Base-by-base conservation (phyloP, 2,797 vertebrate genomes). In the Pipistrellus pipistrellus region DNA sequence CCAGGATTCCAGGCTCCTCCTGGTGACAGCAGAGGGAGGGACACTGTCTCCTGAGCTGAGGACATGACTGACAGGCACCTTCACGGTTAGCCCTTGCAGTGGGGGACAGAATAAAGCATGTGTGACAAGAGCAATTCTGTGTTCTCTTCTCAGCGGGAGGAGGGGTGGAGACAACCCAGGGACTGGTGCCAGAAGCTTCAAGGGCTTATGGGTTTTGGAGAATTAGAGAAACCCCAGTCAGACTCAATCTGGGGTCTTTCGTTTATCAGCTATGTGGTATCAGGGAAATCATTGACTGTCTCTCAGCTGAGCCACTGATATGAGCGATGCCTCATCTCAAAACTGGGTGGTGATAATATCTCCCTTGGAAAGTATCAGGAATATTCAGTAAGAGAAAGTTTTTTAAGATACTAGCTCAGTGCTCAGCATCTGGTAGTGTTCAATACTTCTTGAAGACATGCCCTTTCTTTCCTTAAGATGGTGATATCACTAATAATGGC, bases 381-480 rank as follows among this genome's bases (percentile, higher is more conserved):
- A 41, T 23, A 78, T 72, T 53, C 51, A 82, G 75, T 64, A 64
- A 51, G 30, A 77, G 85, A 32, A 76, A 73, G 14, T 76, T 82
- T 84, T 55, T 76, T 35, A 66, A 87, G 87, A 84, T 46, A 38
- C n/a, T 27, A 64, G 62, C 18, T 53, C 18, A 0, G 11, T 48
- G 38, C 23, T 46, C 76, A 18, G 59, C 3, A 62, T 71, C 48
- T 59, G 23, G n/a, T 68, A 59, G 48, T 46, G 1, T 53, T 82
- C 87, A 87, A 23, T 18, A n/a, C 25, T 64, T 18, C 3, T n/a
- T 87, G 41, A n/a, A 71, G 12, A 48, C 3, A 27, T 35, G 3
- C 6, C 20, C 9, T 62, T 75, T 64, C 25, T 30, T 53, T 86
- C 35, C n/a, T 62, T 94, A 66, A 62, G 13, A 82, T 53, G 18